Evolutionary conservation across 2,113 vertebrate genomes (phyloP).

Genomic region (Carassius gibelio): DNA sequence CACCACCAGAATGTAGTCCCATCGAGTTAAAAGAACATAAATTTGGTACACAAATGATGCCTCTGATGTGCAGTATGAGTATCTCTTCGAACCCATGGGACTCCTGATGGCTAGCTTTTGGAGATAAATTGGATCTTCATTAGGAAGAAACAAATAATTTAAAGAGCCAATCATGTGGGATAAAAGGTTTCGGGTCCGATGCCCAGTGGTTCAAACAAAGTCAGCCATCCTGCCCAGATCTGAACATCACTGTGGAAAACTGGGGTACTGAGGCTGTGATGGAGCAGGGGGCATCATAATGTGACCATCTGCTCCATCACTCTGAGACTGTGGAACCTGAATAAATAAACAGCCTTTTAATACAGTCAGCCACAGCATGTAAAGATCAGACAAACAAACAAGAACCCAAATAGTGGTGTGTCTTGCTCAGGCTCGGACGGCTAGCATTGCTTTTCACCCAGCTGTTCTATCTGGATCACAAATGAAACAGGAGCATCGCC

Average conservation of each 20-base stretch:
- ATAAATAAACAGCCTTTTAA: constrained; percentile 48
- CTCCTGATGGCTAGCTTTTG: constrained; percentile 26
- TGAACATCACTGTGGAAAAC: constrained; percentile 45
- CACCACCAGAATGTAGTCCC: constrained; percentile 1
- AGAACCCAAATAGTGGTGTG: constrained; percentile 38
- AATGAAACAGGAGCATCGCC: constrained; percentile 47
- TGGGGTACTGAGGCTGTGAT: constrained; percentile 50
- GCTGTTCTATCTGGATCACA: constrained; percentile 60
- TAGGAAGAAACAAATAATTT: constrained; percentile 40
- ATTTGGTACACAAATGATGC: constrained; percentile 19
- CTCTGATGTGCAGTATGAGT: background rate
- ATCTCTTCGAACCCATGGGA: constrained; percentile 1
- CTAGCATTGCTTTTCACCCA: constrained; percentile 34
- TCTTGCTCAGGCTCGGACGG: constrained; percentile 29
- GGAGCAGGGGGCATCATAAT: constrained; percentile 49
- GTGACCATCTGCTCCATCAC: constrained; percentile 53
- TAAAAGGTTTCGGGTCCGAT: constrained; percentile 45
- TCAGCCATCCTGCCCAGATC: constrained; percentile 43
- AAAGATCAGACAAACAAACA: constrained; percentile 56
- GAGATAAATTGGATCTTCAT: constrained; percentile 33
- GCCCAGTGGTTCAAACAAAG: constrained; percentile 45
- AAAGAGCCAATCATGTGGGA: constrained; percentile 42
- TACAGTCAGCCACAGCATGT: constrained; percentile 44
- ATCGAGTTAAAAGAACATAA: background rate
- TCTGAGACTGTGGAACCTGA: constrained; percentile 31